These are phyloP conservation scores for Pycnonotus jocosus DNA, from an alignment of 2,113 vertebrate species.

Conservation along the genomic window DNA sequence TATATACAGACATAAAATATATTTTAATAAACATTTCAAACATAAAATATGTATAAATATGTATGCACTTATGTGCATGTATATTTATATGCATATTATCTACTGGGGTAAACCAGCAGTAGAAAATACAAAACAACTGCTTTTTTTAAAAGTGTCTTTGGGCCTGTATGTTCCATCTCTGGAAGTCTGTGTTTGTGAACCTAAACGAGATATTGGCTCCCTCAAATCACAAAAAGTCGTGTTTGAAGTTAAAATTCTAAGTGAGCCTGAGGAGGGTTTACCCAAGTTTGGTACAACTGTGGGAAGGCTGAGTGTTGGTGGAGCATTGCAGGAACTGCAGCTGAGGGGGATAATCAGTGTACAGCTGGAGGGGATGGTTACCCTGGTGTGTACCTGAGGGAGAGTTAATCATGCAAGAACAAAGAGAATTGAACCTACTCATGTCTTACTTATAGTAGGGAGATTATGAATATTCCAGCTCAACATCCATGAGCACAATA, in stretches of 20 bases:
- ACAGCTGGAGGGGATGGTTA: background rate
- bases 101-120: background rate
- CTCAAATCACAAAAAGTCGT: background rate
- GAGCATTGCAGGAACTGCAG: background rate
- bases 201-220: background rate
- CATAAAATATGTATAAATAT: background rate
- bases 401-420: background rate
- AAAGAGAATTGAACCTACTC: background rate
- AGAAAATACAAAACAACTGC: background rate
- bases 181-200: background rate
- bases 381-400: background rate
- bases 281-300: background rate
- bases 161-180: background rate
- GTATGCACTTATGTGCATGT: background rate
- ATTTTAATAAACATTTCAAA: background rate
- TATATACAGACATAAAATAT: background rate
- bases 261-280: background rate
- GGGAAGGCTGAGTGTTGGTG: background rate
- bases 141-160: background rate
- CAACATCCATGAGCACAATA: background rate
- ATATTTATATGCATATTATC: background rate
- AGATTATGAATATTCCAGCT: background rate
- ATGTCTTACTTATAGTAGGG: too few relatives aligned
- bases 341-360: background rate
- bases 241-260: background rate